Evolutionary conservation across 2,888 invertebrate species (phyloP).

Genomic region (Trichogramma dendrolimi): DNA sequence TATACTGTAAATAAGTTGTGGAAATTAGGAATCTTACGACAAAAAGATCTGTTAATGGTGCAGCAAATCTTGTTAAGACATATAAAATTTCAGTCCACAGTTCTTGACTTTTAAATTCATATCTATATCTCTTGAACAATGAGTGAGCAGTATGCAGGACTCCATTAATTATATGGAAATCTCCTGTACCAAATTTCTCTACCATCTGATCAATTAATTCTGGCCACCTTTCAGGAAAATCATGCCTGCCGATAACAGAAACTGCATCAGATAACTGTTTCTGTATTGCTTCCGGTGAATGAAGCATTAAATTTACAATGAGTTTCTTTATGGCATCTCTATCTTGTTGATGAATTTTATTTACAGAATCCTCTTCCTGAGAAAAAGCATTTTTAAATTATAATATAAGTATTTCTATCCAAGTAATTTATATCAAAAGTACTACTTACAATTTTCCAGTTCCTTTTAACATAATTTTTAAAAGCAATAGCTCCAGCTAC

Average conservation of each 20-base stretch:
- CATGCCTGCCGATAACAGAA: constrained; percentile 91
- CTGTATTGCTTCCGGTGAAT: constrained; percentile 84
- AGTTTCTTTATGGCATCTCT: constrained; percentile 75
- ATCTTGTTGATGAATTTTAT: constrained; percentile 78
- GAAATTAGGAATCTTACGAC: constrained; percentile 57
- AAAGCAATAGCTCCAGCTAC: constrained; percentile 90
- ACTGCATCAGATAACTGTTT: constrained; percentile 94
- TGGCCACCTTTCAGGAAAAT: constrained; percentile 97
- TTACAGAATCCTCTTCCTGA: constrained; percentile 51
- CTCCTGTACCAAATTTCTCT: constrained; percentile 81
- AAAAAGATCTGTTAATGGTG: constrained; percentile 88
- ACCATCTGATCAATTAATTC: constrained; percentile 90
- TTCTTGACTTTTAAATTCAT: constrained; percentile 90
- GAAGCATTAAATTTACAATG: constrained; percentile 89
- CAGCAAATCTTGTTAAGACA: constrained; percentile 89
- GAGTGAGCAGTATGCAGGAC: constrained; percentile 94
- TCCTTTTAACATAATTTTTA: constrained; percentile 93
- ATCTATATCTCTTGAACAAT: constrained; percentile 91
- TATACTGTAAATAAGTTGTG: constrained; percentile 9
- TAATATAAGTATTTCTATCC: constrained; percentile 1
- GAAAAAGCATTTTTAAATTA: constrained; percentile 8
- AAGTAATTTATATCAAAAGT: not conserved
- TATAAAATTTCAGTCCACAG: constrained; percentile 97
- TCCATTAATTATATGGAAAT: constrained; percentile 92
- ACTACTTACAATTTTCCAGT: constrained; percentile 80